Percentiles rank a stretch among this genome's conserved stretches.
Evolutionary conservation across 2,113 vertebrate species (phyloP).

Genomic region (Morone chrysops): DNA sequence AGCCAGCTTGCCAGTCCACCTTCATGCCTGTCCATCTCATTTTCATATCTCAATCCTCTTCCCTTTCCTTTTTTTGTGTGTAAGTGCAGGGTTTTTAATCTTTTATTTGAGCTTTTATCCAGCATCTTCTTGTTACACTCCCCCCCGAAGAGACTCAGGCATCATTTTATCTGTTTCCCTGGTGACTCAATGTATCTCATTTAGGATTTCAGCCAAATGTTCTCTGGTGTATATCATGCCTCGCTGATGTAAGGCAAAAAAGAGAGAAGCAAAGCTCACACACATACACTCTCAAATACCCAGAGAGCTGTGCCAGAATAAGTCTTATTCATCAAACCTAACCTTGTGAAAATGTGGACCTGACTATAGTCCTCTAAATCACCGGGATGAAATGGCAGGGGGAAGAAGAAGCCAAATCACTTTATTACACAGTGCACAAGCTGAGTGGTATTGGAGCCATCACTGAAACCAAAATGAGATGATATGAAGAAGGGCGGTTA

Average conservation of each 20-base stretch:
- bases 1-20: conserved; percentile 35
- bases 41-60: conserved; percentile 29
- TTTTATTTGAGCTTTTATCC: conserved; percentile 15
- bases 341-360: conserved; percentile 64
- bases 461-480: conserved; percentile 57
- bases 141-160: not conserved
- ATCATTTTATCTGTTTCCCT: conserved; percentile 44
- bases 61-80: not conserved
- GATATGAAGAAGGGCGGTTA: conserved; percentile 24
- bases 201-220: conserved; percentile 58
- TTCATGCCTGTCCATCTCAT: conserved; percentile 51
- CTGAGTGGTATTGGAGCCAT: conserved; percentile 44
- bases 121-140: conserved; percentile 5
- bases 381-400: conserved; percentile 58
- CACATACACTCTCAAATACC: conserved; percentile 7
- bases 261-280: conserved; percentile 13
- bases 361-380: conserved; percentile 68
- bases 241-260: conserved; percentile 46
- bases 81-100: not conserved
- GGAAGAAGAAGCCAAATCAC: conserved; percentile 49
- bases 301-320: conserved; percentile 47
- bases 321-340: conserved; percentile 66
- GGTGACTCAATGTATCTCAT: conserved; percentile 43
- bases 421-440: conserved; percentile 50
- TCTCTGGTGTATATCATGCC: conserved; percentile 54